Conservation (phyloP, 2,888 invertebrate genomes). For the Parnassius smintheus region DNA sequence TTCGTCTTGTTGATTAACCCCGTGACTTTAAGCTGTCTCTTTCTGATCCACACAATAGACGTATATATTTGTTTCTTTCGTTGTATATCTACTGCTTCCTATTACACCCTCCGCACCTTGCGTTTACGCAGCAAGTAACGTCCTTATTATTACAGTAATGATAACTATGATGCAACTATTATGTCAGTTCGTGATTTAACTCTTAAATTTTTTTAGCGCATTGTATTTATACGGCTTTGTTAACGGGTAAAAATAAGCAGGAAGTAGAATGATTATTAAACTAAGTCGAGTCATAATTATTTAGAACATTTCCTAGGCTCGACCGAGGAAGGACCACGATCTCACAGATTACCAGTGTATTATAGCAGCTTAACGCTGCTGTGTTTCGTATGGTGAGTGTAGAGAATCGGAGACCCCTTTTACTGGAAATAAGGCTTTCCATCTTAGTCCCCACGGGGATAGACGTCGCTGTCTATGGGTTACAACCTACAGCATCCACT, state of each 20-base stretch:
- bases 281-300: constrained; percentile 5
- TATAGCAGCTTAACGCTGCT: no score
- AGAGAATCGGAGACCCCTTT: no score
- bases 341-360: no score
- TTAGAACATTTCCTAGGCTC: constrained; percentile 12
- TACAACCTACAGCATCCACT: no score
- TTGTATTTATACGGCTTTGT: not conserved
- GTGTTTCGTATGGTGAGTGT: no score
- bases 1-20: constrained; percentile 40
- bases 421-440: no score
- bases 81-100: constrained; percentile 40
- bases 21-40: constrained; percentile 34
- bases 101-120: constrained; percentile 38
- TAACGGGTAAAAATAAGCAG: constrained; percentile 2
- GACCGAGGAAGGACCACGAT: no score
- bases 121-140: constrained; percentile 39
- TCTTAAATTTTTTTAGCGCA: constrained; percentile 30
- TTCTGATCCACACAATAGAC: constrained; percentile 27
- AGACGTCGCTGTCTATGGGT: no score
- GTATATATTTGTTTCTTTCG: constrained; percentile 35
- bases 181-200: constrained; percentile 40
- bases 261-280: constrained; percentile 9
- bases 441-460: no score
- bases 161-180: constrained; percentile 46
- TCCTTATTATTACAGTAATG: constrained; percentile 49